These are phyloP conservation scores for Caenorhabditis briggsae DNA, from an alignment of 1,140 invertebrate genomes.

Conservation along the genomic window DNA sequence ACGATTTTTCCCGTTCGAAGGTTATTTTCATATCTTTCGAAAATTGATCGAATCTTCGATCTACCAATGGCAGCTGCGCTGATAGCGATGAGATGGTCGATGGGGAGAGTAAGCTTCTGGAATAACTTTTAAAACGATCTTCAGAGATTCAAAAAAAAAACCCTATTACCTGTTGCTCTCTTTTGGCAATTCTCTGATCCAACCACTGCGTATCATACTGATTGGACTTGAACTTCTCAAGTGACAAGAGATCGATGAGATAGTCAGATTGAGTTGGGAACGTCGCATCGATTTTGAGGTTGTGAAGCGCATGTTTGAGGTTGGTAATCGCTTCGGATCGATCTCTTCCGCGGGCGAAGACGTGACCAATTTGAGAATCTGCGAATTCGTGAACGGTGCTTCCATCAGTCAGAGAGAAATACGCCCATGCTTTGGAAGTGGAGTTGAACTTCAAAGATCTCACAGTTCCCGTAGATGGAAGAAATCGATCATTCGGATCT, in stretches of 20 bases:
- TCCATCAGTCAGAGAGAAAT: constrained; percentile 96
- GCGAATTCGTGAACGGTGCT: constrained; percentile 99
- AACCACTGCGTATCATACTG: constrained; percentile 97
- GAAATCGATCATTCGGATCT: constrained; percentile 94
- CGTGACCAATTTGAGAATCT: constrained; percentile 99
- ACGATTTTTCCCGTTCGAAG: constrained; percentile 9
- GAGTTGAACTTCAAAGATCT: constrained; percentile 48
- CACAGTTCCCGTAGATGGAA: constrained; percentile 64
- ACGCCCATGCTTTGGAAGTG: constrained; percentile 91
- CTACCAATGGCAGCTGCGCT: constrained; percentile 96
- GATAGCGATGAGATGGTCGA: constrained; percentile 91
- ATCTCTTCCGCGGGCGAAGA: constrained; percentile 99
- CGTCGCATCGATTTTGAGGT: constrained; percentile 95
- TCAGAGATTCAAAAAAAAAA: background rate
- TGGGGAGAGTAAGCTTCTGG: constrained; percentile 82
- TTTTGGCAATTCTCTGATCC: constrained; percentile 91
- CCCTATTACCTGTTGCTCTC: constrained; percentile 78
- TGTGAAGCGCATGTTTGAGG: constrained; percentile 95
- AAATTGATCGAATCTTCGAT: constrained; percentile 86
- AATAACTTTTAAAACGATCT: background rate
- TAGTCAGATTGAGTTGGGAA: constrained; percentile 99
- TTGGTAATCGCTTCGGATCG: constrained; percentile 83
- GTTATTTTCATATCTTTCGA: constrained; percentile 81
- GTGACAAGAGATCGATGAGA: constrained; percentile 95
- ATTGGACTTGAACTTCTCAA: constrained; percentile 89